Percentiles rank a stretch among this genome's conserved stretches.
Evolutionary conservation across 2,888 invertebrate genomes (phyloP).

Genomic region (Drosophila sordidula): DNA sequence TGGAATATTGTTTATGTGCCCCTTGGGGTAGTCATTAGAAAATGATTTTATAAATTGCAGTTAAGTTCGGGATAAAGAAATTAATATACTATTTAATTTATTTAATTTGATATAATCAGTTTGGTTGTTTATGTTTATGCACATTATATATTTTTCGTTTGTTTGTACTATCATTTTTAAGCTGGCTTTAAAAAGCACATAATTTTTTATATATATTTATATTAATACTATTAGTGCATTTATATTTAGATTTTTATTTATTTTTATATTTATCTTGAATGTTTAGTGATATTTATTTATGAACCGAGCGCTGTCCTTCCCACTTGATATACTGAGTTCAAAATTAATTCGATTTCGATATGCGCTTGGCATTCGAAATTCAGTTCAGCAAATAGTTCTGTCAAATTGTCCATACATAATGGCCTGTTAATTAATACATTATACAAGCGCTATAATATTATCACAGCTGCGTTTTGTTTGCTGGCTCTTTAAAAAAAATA

Average conservation of each 20-base stretch:
- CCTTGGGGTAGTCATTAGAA: background rate
- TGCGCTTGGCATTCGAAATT: background rate
- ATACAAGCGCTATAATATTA: background rate
- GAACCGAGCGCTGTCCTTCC: too few species aligned
- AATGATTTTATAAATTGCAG: too few species aligned
- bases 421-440: slow-evolving; percentile 6
- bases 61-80: too few species aligned
- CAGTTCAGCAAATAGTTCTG: slow-evolving; percentile 9
- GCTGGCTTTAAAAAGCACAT: too few species aligned
- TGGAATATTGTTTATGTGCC: too few species aligned
- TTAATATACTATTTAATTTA: too few species aligned
- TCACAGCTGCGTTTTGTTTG: background rate
- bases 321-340: slow-evolving; percentile 3
- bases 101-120: too few species aligned
- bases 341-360: slow-evolving; percentile 3
- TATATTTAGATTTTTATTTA: background rate
- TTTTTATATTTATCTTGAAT: background rate
- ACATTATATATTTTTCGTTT: too few species aligned
- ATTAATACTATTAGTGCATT: too few species aligned
- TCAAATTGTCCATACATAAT: slow-evolving; percentile 6
- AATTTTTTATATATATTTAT: background rate
- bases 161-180: too few species aligned
- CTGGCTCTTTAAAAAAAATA: too few species aligned
- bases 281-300: background rate
- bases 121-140: too few species aligned